phyloP scores from a whole-genome alignment of 1,140 invertebrate genomes.

The Brachionus sp. region DNA sequence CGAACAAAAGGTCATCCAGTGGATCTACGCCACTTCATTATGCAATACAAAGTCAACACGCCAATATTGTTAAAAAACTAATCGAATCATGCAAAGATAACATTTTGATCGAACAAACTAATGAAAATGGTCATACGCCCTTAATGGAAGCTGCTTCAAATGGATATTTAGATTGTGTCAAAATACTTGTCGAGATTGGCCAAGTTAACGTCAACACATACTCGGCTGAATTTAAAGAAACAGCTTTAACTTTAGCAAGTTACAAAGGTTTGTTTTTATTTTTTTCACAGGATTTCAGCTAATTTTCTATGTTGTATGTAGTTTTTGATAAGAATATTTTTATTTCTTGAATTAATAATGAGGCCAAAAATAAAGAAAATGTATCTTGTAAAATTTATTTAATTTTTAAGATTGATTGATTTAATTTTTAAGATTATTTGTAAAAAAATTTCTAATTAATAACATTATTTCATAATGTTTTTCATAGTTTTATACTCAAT shows the following conservation, averaged over 20 bases:
- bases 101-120: constrained; percentile 85
- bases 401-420: too few relatives aligned
- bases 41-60: constrained; percentile 90
- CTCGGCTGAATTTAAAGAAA: constrained; percentile 93
- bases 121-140: constrained; percentile 97
- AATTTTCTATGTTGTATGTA: too few relatives aligned
- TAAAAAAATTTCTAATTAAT: too few relatives aligned
- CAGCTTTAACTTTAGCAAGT: constrained; percentile 82
- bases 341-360: too few relatives aligned
- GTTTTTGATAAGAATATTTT: too few relatives aligned
- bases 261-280: constrained; percentile 72
- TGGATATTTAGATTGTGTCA: constrained; percentile 79
- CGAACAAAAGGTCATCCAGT: constrained; percentile 85
- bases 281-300: neutral
- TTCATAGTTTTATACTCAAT: too few relatives aligned
- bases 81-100: constrained; percentile 46
- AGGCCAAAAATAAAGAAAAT: too few relatives aligned
- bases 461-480: too few relatives aligned
- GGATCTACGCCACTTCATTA: constrained; percentile 96
- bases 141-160: constrained; percentile 97
- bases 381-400: too few relatives aligned
- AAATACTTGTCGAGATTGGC: constrained; percentile 59
- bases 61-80: constrained; percentile 79
- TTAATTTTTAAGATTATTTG: too few relatives aligned
- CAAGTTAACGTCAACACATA: constrained; percentile 78